phyloP scores from a whole-genome alignment of 2,113 vertebrate genomes.

The Columba livia region DNA sequence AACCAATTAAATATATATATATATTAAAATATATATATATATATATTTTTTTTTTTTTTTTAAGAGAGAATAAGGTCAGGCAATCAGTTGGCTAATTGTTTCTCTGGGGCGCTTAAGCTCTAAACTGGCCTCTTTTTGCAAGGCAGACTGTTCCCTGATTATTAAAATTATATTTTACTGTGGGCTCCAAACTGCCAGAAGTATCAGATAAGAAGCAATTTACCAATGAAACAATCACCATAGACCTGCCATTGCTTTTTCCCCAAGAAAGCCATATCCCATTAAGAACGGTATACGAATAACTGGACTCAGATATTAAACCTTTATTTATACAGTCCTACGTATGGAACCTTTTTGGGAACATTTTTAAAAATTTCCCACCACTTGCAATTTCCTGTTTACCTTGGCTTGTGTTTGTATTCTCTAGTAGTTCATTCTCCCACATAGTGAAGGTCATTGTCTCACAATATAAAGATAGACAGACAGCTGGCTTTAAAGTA shows the following conservation, averaged over 20 bases:
- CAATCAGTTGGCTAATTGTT: not conserved
- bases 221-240: not conserved
- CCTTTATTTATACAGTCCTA: slow-evolving; percentile 13
- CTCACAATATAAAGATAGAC: slow-evolving; percentile 59
- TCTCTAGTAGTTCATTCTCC: slow-evolving; percentile 53
- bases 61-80: not conserved
- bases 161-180: not conserved
- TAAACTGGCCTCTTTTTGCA: not conserved
- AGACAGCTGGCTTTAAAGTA: slow-evolving; percentile 65
- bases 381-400: slow-evolving; percentile 61
- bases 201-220: not conserved
- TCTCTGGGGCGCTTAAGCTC: not conserved
- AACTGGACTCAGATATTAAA: slow-evolving; percentile 7
- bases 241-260: not conserved
- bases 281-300: not conserved
- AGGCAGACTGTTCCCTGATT: not conserved
- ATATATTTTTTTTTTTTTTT: not conserved
- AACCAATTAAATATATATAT: not conserved
- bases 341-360: slow-evolving; percentile 14
- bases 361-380: slow-evolving; percentile 50
- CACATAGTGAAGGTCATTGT: slow-evolving; percentile 59
- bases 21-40: too few relatives aligned
- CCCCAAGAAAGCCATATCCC: not conserved
- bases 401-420: slow-evolving; percentile 38
- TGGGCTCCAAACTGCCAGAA: not conserved